Evolutionary conservation across 2,888 invertebrate genomes (phyloP), one percentile per base, ranked within the genome.

Genomic region (Agonum fuliginosum): DNA sequence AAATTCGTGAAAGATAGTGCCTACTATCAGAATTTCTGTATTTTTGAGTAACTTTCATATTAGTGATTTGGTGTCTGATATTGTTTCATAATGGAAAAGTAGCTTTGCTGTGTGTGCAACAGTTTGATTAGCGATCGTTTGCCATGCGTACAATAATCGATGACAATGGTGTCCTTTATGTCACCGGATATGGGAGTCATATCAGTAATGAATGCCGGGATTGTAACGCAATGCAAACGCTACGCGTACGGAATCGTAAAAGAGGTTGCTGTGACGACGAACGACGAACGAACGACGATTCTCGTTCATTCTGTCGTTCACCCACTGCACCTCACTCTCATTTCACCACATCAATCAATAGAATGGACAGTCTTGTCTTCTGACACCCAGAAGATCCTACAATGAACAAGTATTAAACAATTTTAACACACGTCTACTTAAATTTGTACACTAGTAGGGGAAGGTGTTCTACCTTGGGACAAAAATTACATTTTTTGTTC

Each of bases 161-260:
- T 77, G 77, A 51, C 46, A 74, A 43, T 69, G 48, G 30, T 77
- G 77, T 58, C 70, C 54, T 77, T 77, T 77, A 58, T 77, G 77
- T 54, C 58, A 77, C 54, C 76, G 77, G 77, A 77, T 77, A 77
- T 77, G 70, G 77, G 77, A 70, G 77, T 77, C 70, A 77, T 77
- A 77, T 77, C 77, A 54, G 77, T 77, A 69, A 77, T 77, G 77
- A 77, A 77, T 77, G 70, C 70, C 77, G 70, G 69, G 70, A 77
- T 77, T 77, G 67, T 76, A 67, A 76, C 76, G 69, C 76, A 76
- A 76, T 67, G 77, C 70, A 77, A 77, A 77, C 77, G 41, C 70
- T 20, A 70, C 77, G 77, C 70, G 69, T 17, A 46, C 43, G 6
- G 77, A 77, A 77, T 77, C 34, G 34, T 30, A 58, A 77, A 71